Conservation (phyloP, 2,888 invertebrate species). For the Diarsia rubi region DNA sequence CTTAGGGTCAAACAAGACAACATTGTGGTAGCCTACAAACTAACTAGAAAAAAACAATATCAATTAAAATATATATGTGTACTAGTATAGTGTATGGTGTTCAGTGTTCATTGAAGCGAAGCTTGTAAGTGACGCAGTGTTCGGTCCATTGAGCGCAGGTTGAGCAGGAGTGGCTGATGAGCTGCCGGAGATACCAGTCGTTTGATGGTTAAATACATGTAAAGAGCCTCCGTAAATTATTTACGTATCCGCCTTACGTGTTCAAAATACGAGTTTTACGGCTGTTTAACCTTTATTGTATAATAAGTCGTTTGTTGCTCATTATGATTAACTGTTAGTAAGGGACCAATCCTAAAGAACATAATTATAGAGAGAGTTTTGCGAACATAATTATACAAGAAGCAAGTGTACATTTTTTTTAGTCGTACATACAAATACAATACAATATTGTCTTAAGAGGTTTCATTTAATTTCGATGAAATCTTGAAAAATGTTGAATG, state of each 20-base stretch:
- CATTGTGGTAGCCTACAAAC: too few species aligned
- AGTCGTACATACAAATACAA: not conserved
- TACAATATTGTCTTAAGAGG: not conserved
- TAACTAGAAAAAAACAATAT: too few species aligned
- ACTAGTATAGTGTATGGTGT: too few species aligned
- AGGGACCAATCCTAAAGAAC: too few species aligned
- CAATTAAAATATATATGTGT: too few species aligned
- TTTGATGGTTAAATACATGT: conserved; percentile 4
- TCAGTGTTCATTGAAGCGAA: conserved; percentile 39
- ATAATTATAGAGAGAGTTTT: too few species aligned
- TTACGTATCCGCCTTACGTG: not conserved
- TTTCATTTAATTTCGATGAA: not conserved
- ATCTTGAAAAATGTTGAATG: not conserved
- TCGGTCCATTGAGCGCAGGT: conserved; percentile 50
- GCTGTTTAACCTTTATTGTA: not conserved
- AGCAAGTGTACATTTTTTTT: not conserved
- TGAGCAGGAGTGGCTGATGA: conserved; percentile 36
- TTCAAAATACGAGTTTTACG: not conserved
- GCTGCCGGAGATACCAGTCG: conserved; percentile 4
- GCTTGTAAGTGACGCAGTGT: conserved; percentile 52
- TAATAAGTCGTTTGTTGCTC: not conserved
- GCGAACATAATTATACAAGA: not conserved
- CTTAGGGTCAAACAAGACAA: too few species aligned
- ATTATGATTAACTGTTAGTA: not conserved
- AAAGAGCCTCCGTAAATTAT: not conserved